Evolutionary conservation across 2,888 invertebrate species (phyloP), one percentile per base, ranked within the genome.

Genomic region (Ochropacha duplaris): DNA sequence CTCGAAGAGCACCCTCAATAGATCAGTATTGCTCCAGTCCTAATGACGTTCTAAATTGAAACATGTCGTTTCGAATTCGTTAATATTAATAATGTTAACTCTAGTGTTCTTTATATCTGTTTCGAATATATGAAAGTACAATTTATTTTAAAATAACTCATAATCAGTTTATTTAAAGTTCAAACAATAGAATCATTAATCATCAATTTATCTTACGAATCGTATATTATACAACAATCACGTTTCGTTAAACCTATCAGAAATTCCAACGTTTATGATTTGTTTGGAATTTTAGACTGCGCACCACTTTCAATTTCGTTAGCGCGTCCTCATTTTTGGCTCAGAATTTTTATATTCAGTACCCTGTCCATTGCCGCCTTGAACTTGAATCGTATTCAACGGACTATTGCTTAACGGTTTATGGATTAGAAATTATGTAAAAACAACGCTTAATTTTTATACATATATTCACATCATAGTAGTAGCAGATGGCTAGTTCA

Each of bases 341-440:
- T 59, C 51, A 49, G 56, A 56, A 39, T 26, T 57, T 69, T 82
- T 80, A 74, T 75, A 84, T 86, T 83, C 83, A 64, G 68, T 65
- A 71, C 78, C 68, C 70, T 61, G 59, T 76, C 65, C 83, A 81
- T 77, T 70, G 76, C 78, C 60, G 84, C 88, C 88, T 88, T 89
- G 89, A 88, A 86, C 88, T 89, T 88, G 87, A 64, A 51, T 59
- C 59, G 50, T 58, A 68, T 65, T 28, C 54, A 34, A 57, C 60
- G 55, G 50, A 54, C 58, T 55, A 63, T 72, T 69, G 63, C 73
- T 60, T 70, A 78, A 70, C 70, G 54, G 60, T 61, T 65, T 66
- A 73, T 81, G 82, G 79, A 73, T 76, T 69, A 62, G 62, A 65
- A 70, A 71, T 75, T 57, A 50, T 57, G 28, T 60, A 64, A 68